phyloP scores from a whole-genome alignment of 2,113 vertebrate genomes.

The Trogon melanurus region DNA sequence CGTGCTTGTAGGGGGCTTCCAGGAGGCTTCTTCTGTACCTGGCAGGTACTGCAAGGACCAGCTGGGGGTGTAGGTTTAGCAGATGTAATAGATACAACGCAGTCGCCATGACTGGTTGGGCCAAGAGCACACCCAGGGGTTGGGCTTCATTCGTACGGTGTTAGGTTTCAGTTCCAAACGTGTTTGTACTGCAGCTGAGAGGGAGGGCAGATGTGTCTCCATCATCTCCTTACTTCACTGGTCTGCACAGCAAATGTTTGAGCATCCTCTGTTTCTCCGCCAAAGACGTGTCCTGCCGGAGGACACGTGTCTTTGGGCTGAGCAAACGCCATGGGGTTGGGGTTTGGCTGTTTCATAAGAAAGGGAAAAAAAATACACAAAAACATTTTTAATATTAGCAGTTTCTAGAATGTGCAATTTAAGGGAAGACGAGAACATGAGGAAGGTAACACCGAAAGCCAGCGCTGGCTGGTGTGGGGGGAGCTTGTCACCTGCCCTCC shows the following conservation, averaged over 20 bases:
- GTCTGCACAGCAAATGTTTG: background rate
- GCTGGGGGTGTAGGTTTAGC: background rate
- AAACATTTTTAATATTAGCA: background rate
- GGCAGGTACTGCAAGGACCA: fast-evolving
- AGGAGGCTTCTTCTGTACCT: background rate
- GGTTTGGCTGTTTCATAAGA: background rate
- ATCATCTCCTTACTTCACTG: background rate
- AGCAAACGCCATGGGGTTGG: background rate
- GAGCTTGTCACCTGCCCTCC: background rate
- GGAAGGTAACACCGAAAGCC: background rate
- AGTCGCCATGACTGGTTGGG: background rate
- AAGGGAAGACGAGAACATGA: background rate
- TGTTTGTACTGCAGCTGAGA: background rate
- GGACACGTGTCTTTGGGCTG: background rate
- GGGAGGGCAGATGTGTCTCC: background rate
- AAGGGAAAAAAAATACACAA: background rate
- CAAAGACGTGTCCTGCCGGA: background rate
- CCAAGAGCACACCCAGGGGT: background rate
- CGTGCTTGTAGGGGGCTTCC: conserved; percentile 4
- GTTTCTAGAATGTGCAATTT: background rate
- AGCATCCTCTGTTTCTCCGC: background rate
- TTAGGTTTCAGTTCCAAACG: background rate
- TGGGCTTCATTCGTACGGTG: background rate
- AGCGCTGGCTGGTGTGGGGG: background rate
- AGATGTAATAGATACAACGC: background rate